phyloP scores from a whole-genome alignment of 2,888 invertebrate genomes.

The Marronus borbonicus region DNA sequence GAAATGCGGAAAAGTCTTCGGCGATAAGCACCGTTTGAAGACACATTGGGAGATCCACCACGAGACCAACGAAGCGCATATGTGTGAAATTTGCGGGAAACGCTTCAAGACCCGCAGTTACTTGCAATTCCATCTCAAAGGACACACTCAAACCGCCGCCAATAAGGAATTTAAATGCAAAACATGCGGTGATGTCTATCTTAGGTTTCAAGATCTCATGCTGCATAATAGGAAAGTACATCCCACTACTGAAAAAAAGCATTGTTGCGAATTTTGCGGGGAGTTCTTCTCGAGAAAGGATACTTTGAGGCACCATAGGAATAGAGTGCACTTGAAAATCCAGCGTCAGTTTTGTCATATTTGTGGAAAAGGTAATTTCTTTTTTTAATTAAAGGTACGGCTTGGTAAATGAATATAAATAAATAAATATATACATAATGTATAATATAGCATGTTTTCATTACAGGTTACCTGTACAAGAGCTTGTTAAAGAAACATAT shows the following conservation, averaged over 20 bases:
- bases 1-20: conserved; percentile 48
- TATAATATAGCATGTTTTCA: background rate
- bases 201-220: conserved; percentile 15
- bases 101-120: conserved; percentile 37
- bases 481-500: conserved; percentile 38
- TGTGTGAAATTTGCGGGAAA: conserved; percentile 48
- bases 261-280: conserved; percentile 47
- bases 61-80: conserved; percentile 31
- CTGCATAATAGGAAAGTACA: conserved; percentile 31
- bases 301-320: conserved; percentile 38
- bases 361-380: conserved; percentile 36
- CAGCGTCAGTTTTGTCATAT: conserved; percentile 28
- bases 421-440: no score
- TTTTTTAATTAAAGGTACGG: no score
- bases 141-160: conserved; percentile 12
- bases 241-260: background rate
- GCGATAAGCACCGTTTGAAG: conserved; percentile 44
- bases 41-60: conserved; percentile 49
- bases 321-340: conserved; percentile 33
- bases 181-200: conserved; percentile 39
- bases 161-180: conserved; percentile 44
- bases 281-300: conserved; percentile 18
- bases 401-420: no score
- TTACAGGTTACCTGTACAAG: conserved; percentile 37
- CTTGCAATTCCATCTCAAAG: conserved; percentile 32